Evolutionary conservation across 2,797 vertebrate species (phyloP).

Genomic region (Karalla daura): DNA sequence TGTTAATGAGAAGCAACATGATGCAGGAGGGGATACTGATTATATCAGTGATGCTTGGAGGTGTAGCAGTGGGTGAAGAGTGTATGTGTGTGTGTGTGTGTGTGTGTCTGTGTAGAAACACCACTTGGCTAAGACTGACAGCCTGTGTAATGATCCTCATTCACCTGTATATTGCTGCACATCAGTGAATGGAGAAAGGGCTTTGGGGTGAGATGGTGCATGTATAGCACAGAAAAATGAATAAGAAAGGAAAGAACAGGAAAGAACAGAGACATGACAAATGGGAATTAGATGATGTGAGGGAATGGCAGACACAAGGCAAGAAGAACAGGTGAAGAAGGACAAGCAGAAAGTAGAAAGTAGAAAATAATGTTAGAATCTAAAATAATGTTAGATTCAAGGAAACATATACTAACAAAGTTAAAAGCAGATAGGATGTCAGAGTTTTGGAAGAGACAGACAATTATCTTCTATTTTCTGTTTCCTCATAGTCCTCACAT

Average conservation of each 20-base stretch:
- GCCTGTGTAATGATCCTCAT: slow-evolving; percentile 55
- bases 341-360: neutral
- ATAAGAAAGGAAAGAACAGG: neutral
- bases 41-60: slow-evolving; percentile 40
- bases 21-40: slow-evolving; percentile 48
- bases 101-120: no score
- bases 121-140: slow-evolving; percentile 42
- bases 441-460: neutral
- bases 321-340: neutral
- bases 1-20: slow-evolving; percentile 66
- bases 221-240: neutral
- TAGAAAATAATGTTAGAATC: neutral
- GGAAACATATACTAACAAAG: no score
- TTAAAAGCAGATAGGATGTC: neutral
- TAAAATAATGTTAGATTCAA: no score
- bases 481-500: no score
- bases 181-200: slow-evolving; percentile 34
- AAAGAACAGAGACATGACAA: neutral
- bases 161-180: slow-evolving; percentile 31
- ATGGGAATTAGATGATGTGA: neutral
- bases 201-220: slow-evolving; percentile 6
- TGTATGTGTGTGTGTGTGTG: no score
- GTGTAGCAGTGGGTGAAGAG: slow-evolving; percentile 27
- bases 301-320: neutral
- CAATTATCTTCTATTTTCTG: no score